Evolutionary conservation across 2,113 vertebrate genomes (phyloP), one percentile per base, ranked within the genome.

Genomic region (Malurus alboscapulatus): DNA sequence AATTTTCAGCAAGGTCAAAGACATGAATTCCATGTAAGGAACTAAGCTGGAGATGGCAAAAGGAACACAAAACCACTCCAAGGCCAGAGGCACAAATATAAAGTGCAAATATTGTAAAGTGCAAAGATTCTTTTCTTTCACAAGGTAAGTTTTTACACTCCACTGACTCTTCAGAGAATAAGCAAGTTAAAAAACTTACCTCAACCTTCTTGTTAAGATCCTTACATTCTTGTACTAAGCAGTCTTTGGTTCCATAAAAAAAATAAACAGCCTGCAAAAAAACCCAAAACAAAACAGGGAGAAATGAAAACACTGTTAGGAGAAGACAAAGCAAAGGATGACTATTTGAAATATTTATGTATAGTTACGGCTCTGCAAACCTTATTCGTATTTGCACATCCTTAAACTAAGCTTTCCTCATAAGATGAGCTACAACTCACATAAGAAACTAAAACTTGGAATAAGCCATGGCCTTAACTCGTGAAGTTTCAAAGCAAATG

Each of bases 171-270:
- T 18, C 25, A 72, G 18, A 67, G 14, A 77, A 81, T 5, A 87
- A 68, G 42, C 75, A 94, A 93, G 42, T 54, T 80, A 74, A 96
- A 92, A 95, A 73, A 93, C 97, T 97, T 98, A 99, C 99, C 99
- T 99, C 99, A 96, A 99, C 97, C 96, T 98, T 99, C 97, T 99
- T 99, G 97, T 99, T 98, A 97, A 99, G 98, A 94, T 99, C 99
- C 96, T 99, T 99, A 97, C 99, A 99, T 97, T 99, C 99, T 95
- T 99, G 99, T 67, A 99, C 98, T 95, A 99, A 98, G 96, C 99
- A 99, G 92, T 99, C 99, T 98, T 98, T 99, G 97, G 99, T 99
- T 94, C 99, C 99, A 77, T 99, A 99, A 93, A 99, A 98, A 96
- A 99, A 99, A 96, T 99, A 99, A 45, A 99, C 99, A 30, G 98